Base-by-base conservation (phyloP, 2,888 invertebrate genomes). In the Drosophila antonietae region DNA sequence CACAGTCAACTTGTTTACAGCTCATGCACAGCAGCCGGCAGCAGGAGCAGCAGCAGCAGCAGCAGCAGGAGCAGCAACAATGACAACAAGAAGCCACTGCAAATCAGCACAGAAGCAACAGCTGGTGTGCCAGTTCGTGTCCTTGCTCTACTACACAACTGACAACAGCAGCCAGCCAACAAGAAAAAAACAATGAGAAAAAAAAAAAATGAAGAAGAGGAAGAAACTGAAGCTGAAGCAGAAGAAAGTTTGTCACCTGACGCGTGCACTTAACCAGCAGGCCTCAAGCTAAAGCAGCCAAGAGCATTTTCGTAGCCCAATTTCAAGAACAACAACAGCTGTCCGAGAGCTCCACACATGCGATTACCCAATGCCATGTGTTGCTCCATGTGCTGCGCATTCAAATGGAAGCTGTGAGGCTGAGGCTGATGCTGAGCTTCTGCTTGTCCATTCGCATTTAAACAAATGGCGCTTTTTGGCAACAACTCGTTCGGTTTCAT, bases 361-460 rank as follows among this genome's bases (percentile, higher is more conserved):
- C 65, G 79, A 74, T 72, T 69, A 72, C 62, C 78, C 64, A 58
- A 55, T 73, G 84, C 81, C 88, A 88, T 88, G 88, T 87, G 81
- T 68, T 80, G 65, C 68, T 64, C 73, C 80, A 66, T 41, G 55
- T 57, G 82, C 71, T 77, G 81, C 66, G 80, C 89, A 86, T 81
- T 88, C 89, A 88, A 89, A 85, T 88, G 89, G 88, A 86, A 86
- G 88, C 84, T 85, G 88, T 80, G 82, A 83, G 73, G 66, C 44
- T 58, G 67, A 37, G 23, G 47, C 63, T 57, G 39, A 20, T 9
- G 60, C 53, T 66, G 59, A 44, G 28, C 35, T 23, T n/a, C 39
- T 28, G 73, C 52, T 68, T 52, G 69, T 69, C 75, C 81, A 70
- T 69, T 23, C 69, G 64, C 75, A 70, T 80, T 89, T 85, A 68